phyloP scores from a whole-genome alignment of 1,140 invertebrate species.

The Lucilia cuprina region DNA sequence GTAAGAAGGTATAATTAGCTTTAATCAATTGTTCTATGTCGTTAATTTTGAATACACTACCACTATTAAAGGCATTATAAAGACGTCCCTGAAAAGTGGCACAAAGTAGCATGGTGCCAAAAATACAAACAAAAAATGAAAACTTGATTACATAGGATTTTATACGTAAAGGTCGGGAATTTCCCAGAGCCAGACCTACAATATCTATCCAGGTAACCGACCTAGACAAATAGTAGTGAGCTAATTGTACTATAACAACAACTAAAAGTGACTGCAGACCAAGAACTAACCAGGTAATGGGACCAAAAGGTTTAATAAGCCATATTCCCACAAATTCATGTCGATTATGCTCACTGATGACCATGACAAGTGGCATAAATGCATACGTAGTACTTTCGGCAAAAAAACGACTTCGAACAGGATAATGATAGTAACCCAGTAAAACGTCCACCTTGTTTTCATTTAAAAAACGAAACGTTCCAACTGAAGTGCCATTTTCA shows the following conservation, averaged over 20 bases:
- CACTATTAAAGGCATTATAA: not conserved
- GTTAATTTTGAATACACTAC: not conserved
- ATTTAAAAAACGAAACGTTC: not conserved
- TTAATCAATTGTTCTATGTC: not conserved
- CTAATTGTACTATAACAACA: not conserved
- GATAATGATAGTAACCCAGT: conserved; percentile 10
- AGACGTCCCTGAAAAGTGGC: not conserved
- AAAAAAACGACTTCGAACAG: not conserved
- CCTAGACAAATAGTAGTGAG: not conserved
- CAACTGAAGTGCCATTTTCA: not conserved
- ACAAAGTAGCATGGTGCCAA: not conserved
- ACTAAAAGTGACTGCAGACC: not conserved
- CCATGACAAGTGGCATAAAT: not conserved
- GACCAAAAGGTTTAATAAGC: not conserved
- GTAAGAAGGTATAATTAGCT: not conserved
- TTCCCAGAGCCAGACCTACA: not conserved
- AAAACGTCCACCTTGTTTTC: not conserved
- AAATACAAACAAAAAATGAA: not conserved
- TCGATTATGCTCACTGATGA: not conserved
- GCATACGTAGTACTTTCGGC: not conserved
- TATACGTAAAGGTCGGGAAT: not conserved
- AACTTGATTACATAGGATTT: not conserved
- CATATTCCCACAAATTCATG: not conserved
- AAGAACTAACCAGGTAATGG: not conserved
- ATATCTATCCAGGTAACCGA: not conserved